These are phyloP conservation scores for Paedocypris sp. DNA, from an alignment of 2,113 vertebrate species.

Conservation along the genomic window DNA sequence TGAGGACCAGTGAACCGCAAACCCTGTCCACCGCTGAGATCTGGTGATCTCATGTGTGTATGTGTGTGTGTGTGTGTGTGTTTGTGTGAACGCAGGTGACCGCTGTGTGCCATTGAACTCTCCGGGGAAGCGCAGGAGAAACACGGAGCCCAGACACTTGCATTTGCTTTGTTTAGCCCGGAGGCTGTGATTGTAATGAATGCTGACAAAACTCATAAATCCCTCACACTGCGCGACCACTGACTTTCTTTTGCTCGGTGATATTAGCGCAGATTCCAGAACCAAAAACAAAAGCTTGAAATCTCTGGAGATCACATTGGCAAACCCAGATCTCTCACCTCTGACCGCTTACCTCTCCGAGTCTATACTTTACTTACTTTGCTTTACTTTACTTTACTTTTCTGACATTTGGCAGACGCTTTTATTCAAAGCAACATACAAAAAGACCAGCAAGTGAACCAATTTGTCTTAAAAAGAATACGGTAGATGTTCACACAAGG, in stretches of 20 bases:
- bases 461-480: no score
- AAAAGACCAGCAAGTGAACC: no score
- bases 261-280: conserved; percentile 20
- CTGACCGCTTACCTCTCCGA: no score
- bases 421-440: no score
- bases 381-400: no score
- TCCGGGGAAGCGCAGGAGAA: conserved; percentile 29
- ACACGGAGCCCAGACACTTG: conserved; percentile 34
- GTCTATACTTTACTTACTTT: no score
- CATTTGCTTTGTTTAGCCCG: conserved; percentile 37
- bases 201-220: conserved; percentile 42
- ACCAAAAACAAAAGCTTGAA: conserved; percentile 25
- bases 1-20: conserved; percentile 30
- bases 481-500: no score
- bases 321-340: no score
- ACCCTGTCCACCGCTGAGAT: conserved; percentile 13
- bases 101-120: conserved; percentile 34
- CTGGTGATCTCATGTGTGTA: conserved; percentile 11
- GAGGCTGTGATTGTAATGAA: conserved; percentile 35
- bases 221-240: conserved; percentile 26
- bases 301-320: no score
- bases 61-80: conserved; percentile 11
- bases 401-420: no score
- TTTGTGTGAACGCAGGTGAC: conserved; percentile 26
- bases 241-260: conserved; percentile 20